Conservation (phyloP, 2,113 vertebrate genomes). For the Mus spicilegus region DNA sequence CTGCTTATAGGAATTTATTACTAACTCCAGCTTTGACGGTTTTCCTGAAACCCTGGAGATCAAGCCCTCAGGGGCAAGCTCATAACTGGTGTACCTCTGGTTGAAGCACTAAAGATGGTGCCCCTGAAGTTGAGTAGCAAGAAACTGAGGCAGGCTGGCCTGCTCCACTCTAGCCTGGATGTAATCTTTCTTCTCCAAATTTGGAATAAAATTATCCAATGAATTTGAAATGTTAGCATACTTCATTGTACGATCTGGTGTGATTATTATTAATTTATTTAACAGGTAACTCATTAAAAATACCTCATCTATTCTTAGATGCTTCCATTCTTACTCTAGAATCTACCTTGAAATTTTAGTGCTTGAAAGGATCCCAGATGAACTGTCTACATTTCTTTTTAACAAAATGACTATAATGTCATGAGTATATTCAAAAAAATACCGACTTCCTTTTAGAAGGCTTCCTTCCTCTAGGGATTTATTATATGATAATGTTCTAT, state of each 20-base stretch:
- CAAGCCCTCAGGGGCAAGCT: background rate
- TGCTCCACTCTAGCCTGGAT: background rate
- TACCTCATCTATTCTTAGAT: background rate
- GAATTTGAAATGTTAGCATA: background rate
- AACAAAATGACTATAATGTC: background rate
- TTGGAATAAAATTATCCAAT: background rate
- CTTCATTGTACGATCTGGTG: background rate
- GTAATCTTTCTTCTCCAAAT: background rate
- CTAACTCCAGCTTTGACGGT: background rate
- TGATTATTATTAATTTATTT: background rate
- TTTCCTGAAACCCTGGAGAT: background rate
- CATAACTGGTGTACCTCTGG: too few species aligned
- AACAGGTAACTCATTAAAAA: background rate
- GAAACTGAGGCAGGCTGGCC: background rate
- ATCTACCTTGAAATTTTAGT: background rate
- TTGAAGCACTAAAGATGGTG: background rate
- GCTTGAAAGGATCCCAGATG: background rate
- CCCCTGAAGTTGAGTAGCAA: background rate
- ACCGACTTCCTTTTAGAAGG: background rate
- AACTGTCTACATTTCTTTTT: background rate
- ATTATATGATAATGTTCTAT: background rate
- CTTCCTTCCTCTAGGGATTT: constrained; percentile 19
- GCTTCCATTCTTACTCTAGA: background rate
- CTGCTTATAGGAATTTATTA: background rate
- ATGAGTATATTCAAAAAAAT: background rate